Base-by-base conservation (phyloP, 1,140 invertebrate genomes). In the Lepidotrigona ventralis region DNA sequence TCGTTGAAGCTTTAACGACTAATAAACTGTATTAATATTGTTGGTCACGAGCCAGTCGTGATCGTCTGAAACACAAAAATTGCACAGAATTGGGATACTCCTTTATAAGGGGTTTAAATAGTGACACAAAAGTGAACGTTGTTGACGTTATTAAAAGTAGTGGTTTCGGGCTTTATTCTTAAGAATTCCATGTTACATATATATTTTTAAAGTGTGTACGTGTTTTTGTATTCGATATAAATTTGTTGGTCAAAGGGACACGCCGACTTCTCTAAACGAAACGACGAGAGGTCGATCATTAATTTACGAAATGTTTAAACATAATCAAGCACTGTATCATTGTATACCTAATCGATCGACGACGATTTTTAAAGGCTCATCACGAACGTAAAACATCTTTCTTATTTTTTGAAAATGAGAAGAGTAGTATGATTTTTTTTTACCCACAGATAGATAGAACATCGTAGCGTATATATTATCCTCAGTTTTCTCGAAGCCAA, bases 161-260 rank as follows among this genome's bases (percentile, higher is more conserved):
- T 8, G 15, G 17, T 68, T 81, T 60, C 23, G 29, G 26, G 54
- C 64, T 82, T 77, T 70, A 60, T 60, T 69, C 64, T 4, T 70
- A 82, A 82, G 64, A 29, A 77, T 77, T 77, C 64, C n/a, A 39
- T 56, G 64, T 76, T 68, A 76, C 23, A 53, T 54, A 76, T 54
- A 76, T 81, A 78, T 69, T 70, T 78, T 78, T 83, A 60, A 83
- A 70, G 23, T 64, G 21, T 39, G 26, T 53, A 54, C 60, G 74
- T 54, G 51, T 82, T 84, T 71, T n/a, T 84, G 72, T 83, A 17
- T 64, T 33, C 15, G 46, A 72, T 54, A 51, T 8, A 54, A 39
- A 29, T 83, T 72, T 83, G n/a, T 51, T 77, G 33, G 33, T 51
- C 23, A 69, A 77, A 80, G n/a, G n/a, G 23, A 58, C 58, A 29